Evolutionary conservation across 2,797 vertebrate species (phyloP).

Genomic region (Toxotes lorentzi): DNA sequence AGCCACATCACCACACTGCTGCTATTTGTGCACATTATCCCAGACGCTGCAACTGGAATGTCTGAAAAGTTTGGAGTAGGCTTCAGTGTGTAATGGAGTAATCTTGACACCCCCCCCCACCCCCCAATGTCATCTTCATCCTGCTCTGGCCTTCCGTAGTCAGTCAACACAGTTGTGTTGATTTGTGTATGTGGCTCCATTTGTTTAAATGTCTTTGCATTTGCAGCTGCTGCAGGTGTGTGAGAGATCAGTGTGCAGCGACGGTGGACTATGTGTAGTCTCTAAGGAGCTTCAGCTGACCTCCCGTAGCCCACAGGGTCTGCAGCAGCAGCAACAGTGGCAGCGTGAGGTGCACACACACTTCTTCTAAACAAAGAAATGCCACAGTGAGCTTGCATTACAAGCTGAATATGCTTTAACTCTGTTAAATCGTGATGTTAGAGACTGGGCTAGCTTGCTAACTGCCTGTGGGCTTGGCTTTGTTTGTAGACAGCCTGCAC

Average conservation of each 20-base stretch:
- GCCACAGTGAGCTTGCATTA: background rate
- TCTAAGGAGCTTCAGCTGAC: slow-evolving; percentile 68
- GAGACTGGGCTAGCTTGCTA: too few species aligned
- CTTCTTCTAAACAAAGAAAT: slow-evolving; percentile 23
- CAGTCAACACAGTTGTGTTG: background rate
- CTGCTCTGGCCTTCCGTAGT: slow-evolving; percentile 19
- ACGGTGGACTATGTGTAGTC: slow-evolving; percentile 72
- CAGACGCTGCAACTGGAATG: slow-evolving; percentile 11
- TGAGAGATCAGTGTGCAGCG: slow-evolving; percentile 49
- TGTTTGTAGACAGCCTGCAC: too few species aligned
- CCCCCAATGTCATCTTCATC: background rate
- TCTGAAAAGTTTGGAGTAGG: slow-evolving; percentile 40
- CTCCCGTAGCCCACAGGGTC: background rate
- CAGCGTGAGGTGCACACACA: slow-evolving; percentile 27
- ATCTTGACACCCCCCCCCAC: background rate
- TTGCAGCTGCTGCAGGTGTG: slow-evolving; percentile 64
- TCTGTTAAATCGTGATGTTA: background rate
- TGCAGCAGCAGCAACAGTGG: background rate
- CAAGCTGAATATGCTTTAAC: background rate
- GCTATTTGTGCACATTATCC: slow-evolving; percentile 51
- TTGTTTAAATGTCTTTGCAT: slow-evolving; percentile 1
- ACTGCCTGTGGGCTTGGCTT: too few species aligned
- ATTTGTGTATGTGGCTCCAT: background rate
- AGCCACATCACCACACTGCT: slow-evolving; percentile 30
- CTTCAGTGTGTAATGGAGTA: slow-evolving; percentile 1